phyloP scores from a whole-genome alignment of 2,888 invertebrate species.

The Drosophila subsilvestris region DNA sequence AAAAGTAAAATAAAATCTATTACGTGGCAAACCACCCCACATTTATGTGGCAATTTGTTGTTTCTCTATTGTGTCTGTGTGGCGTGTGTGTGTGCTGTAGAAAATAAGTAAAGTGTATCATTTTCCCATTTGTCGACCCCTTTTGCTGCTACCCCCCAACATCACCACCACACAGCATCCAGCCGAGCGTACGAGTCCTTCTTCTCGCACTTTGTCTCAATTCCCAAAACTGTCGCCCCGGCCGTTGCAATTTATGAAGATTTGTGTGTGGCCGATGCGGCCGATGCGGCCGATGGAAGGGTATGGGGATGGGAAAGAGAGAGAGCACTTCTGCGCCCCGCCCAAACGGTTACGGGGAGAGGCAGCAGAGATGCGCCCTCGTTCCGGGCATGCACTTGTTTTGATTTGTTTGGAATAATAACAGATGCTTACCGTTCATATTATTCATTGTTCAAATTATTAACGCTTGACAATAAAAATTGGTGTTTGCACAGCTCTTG shows the following conservation, averaged over 20 bases:
- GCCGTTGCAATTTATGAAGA: slow-evolving; percentile 80
- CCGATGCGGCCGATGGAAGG: slow-evolving; percentile 22
- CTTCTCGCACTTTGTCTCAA: slow-evolving; percentile 75
- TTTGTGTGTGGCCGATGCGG: slow-evolving; percentile 70
- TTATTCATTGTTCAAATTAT: slow-evolving; percentile 83
- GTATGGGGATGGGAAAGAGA: neutral
- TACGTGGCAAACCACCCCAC: slow-evolving; percentile 84
- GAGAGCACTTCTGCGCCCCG: slow-evolving; percentile 40
- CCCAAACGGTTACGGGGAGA: slow-evolving; percentile 49
- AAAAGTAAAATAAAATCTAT: slow-evolving; percentile 84
- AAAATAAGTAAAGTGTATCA: slow-evolving; percentile 83
- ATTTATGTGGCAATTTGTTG: slow-evolving; percentile 84
- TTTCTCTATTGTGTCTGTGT: slow-evolving; percentile 78
- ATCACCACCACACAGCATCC: neutral
- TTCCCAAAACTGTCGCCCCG: slow-evolving; percentile 65
- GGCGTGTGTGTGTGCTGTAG: slow-evolving; percentile 31
- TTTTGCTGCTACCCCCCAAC: slow-evolving; percentile 9
- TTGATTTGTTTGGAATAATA: slow-evolving; percentile 84
- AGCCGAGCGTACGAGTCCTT: slow-evolving; percentile 27
- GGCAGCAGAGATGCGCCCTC: slow-evolving; percentile 12
- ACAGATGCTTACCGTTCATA: slow-evolving; percentile 82
- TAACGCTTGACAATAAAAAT: slow-evolving; percentile 82
- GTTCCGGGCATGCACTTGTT: slow-evolving; percentile 79
- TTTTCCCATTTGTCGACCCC: slow-evolving; percentile 78
- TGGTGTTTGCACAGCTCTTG: slow-evolving; percentile 77